A percentile compares a stretch with the other conserved stretches of the same genome.
These are phyloP conservation scores for Garrulus glandarius DNA, from an alignment of 2,797 vertebrate species.

Conservation along the genomic window DNA sequence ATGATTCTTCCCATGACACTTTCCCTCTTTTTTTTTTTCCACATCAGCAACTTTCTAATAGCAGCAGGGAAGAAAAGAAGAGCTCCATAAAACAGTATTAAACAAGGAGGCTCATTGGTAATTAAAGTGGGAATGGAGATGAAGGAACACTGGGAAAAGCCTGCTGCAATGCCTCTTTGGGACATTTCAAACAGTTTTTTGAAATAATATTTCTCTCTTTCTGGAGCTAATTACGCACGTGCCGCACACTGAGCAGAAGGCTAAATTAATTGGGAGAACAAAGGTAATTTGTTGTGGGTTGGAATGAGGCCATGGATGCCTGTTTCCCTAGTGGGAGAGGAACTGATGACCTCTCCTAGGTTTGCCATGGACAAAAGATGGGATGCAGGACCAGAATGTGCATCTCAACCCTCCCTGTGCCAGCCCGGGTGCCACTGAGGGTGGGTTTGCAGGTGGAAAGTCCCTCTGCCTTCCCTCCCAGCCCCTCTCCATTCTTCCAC, in stretches of 20 bases:
- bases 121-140: conserved; percentile 38
- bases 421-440: background rate
- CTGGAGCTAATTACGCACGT: conserved; percentile 34
- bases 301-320: conserved; percentile 10
- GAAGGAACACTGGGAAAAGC: background rate
- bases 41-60: conserved; percentile 13
- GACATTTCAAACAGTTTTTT: conserved; percentile 27
- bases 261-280: conserved; percentile 66
- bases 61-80: background rate
- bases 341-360: background rate
- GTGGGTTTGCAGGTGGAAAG: background rate
- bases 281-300: conserved; percentile 39
- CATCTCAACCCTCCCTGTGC: background rate
- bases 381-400: background rate
- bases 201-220: conserved; percentile 48
- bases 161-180: conserved; percentile 40
- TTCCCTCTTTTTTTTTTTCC: background rate
- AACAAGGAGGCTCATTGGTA: conserved; percentile 21
- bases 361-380: background rate
- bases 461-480: background rate
- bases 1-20: background rate
- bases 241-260: conserved; percentile 39
- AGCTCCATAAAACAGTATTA: conserved; percentile 34
- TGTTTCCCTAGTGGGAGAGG: background rate
- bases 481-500: background rate